Percentiles rank a stretch among this genome's conserved stretches.
phyloP scores from a whole-genome alignment of 2,888 invertebrate species.

The Steinernema carpocapsae region DNA sequence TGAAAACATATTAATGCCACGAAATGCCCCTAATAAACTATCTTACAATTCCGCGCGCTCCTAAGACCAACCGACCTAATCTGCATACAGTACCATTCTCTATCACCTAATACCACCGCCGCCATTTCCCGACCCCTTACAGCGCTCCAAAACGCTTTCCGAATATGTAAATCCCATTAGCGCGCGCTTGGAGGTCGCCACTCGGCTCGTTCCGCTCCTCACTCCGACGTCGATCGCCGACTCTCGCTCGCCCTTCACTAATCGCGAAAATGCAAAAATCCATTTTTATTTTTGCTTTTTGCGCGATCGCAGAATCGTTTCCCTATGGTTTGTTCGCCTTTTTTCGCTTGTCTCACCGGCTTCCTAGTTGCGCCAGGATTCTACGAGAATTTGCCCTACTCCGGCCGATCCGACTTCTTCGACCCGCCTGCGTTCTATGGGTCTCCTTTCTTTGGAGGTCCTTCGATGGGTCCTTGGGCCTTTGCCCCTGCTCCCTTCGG shows the following conservation, averaged over 20 bases:
- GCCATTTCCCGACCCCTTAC: too few species aligned
- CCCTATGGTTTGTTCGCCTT: constrained; percentile 9
- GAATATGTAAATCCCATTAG: constrained; percentile 28
- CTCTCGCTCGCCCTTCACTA: neutral
- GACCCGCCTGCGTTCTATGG: neutral
- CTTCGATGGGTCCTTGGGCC: neutral
- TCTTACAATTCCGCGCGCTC: too few species aligned
- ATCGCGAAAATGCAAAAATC: constrained; percentile 3
- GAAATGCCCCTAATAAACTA: too few species aligned
- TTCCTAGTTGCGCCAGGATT: neutral
- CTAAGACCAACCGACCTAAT: too few species aligned
- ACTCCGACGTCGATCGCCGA: neutral
- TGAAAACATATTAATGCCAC: too few species aligned
- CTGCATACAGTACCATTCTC: too few species aligned
- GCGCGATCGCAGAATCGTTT: neutral
- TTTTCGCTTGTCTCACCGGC: neutral
- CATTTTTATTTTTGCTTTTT: neutral
- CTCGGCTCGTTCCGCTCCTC: neutral
- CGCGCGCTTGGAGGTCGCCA: constrained; percentile 13
- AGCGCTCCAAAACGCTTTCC: too few species aligned
- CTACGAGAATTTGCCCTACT: neutral
- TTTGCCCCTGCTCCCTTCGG: neutral
- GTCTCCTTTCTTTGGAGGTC: neutral
- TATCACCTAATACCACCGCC: too few species aligned
- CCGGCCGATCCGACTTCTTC: neutral